phyloP scores from a whole-genome alignment of 2,888 invertebrate species.

The Nasonovia ribisnigri region DNA sequence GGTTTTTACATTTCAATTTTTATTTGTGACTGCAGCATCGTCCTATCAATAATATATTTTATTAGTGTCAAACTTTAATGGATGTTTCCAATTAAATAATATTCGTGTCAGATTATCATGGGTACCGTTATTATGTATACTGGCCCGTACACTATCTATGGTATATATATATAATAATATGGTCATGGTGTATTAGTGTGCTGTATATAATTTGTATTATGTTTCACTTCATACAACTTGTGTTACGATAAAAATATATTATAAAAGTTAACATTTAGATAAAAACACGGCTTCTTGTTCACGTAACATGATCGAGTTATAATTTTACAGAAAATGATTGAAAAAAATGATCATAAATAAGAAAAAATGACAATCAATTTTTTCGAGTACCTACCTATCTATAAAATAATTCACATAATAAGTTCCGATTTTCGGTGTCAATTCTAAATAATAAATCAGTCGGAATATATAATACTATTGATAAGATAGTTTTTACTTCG shows the following conservation, averaged over 20 bases:
- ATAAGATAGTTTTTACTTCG: neutral
- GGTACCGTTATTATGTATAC: neutral
- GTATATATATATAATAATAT: neutral
- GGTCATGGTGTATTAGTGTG: neutral
- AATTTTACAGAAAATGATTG: neutral
- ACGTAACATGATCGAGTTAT: neutral
- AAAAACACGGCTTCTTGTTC: neutral
- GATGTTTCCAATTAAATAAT: constrained; percentile 43
- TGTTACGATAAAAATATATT: neutral
- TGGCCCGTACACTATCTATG: neutral
- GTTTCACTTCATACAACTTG: neutral
- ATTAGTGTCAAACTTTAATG: constrained; percentile 35
- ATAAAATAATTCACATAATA: neutral
- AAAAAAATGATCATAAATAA: neutral
- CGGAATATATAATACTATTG: too few species aligned
- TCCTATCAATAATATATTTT: constrained; percentile 23
- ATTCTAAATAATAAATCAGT: neutral
- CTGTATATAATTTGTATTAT: neutral
- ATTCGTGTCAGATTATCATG: constrained; percentile 35
- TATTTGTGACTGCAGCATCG: neutral
- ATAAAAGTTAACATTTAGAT: neutral
- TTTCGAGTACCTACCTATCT: neutral
- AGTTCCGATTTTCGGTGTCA: neutral
- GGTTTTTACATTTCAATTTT: neutral
- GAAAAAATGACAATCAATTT: neutral